Conservation (phyloP, 2,888 invertebrate genomes). For the Cerceris ruficornis region DNA sequence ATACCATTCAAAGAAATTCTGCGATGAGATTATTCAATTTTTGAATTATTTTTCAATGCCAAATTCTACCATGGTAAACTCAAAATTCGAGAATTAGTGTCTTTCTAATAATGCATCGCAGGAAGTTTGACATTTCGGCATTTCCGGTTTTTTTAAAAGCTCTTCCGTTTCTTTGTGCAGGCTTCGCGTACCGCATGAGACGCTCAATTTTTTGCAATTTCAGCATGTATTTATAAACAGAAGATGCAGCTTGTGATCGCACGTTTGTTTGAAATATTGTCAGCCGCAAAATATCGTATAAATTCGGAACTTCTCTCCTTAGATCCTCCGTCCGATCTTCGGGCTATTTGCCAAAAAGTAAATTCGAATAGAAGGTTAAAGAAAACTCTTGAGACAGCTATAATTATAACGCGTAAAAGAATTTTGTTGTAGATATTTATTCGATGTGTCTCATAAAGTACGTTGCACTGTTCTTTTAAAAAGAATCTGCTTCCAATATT, state of each 20-base stretch:
- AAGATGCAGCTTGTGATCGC: not conserved
- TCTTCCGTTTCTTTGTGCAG: slow-evolving; percentile 13
- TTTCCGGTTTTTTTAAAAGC: not conserved
- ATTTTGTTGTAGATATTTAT: not conserved
- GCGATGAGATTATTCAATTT: too few species aligned
- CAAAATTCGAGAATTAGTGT: too few species aligned
- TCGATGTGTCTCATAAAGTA: not conserved
- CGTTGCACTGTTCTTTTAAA: not conserved
- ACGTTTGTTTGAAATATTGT: slow-evolving; percentile 17
- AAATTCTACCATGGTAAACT: too few species aligned
- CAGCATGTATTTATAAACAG: not conserved
- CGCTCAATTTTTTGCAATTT: not conserved
- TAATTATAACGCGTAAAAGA: not conserved
- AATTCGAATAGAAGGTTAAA: slow-evolving; percentile 14
- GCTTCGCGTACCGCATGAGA: not conserved
- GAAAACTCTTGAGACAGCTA: not conserved
- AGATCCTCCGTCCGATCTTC: not conserved
- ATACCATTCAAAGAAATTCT: too few species aligned
- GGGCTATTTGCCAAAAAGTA: slow-evolving; percentile 29
- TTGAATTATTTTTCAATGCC: too few species aligned
- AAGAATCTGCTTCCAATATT: slow-evolving; percentile 36
- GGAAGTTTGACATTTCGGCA: not conserved
- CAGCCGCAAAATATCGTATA: slow-evolving; percentile 1
- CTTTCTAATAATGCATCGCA: too few species aligned
- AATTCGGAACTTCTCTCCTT: slow-evolving; percentile 23